Base-by-base conservation (phyloP, 2,888 invertebrate genomes). In the Caenorhabditis uteleia region DNA sequence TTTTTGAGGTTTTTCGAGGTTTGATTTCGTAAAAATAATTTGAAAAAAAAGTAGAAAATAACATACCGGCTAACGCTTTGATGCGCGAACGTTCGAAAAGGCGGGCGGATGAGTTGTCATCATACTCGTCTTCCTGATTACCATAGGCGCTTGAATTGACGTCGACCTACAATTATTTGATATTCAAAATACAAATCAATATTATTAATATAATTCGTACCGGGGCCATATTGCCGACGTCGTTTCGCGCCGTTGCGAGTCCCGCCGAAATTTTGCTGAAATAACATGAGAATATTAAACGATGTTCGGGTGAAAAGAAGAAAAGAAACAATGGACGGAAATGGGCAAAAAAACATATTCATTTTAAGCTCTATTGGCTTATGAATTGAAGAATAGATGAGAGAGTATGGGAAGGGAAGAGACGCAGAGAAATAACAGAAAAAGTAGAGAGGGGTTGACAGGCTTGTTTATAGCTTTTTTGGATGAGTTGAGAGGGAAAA, bases 11-110 rank as follows among this genome's bases (percentile, higher is more conserved):
- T n/a, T n/a, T n/a, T n/a, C n/a, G n/a, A n/a, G n/a, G n/a, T n/a
- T n/a, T n/a, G n/a, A n/a, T n/a, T n/a, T n/a, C n/a, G n/a, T n/a
- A n/a, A n/a, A n/a, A n/a, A n/a, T n/a, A n/a, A n/a, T n/a, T n/a
- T n/a, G n/a, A n/a, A n/a, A n/a, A n/a, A n/a, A n/a, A n/a, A n/a
- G n/a, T n/a, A n/a, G n/a, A n/a, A n/a, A 29, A 12, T 29, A 16
- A 44, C 64, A 26, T 80, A 94, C 94, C 95, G 84, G 97, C 97
- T 84, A 98, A 88, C 77, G 97, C 97, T 88, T 95, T 95, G 84
- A 98, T 99, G 84, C 98, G 90, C 83, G 95, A 95, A 86, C 98
- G 89, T 88, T 98, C 98, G 88, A 97, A 98, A 75, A 99, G 90
- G 84, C 97, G 90, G 82, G 98, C 95, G 81, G 97, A 97, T 83